Evolutionary conservation across 2,113 vertebrate species (phyloP).

Genomic region (Neotragus moschatus): DNA sequence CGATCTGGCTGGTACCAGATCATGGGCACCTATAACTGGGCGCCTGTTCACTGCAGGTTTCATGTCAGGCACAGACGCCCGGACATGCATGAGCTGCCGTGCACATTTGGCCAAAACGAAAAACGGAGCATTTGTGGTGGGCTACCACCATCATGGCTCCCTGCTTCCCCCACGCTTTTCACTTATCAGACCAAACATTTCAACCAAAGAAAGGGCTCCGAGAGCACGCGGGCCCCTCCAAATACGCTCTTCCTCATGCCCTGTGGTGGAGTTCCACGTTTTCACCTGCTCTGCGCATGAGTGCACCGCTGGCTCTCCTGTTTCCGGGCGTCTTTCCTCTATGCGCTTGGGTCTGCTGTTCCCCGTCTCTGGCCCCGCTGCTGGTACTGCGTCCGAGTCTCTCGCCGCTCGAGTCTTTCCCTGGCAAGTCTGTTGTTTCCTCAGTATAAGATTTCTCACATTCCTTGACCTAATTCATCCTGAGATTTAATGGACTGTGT

Average conservation of each 20-base stretch:
- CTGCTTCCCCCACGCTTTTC: neutral
- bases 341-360: too few relatives aligned
- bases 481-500: too few relatives aligned
- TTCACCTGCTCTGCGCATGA: neutral
- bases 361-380: neutral
- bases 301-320: rapidly evolving
- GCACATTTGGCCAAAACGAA: neutral
- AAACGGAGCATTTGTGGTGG: neutral
- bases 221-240: neutral
- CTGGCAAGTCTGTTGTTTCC: neutral
- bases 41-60: neutral
- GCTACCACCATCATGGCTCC: neutral
- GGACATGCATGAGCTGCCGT: rapidly evolving
- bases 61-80: neutral
- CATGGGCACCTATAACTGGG: neutral
- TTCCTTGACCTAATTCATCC: neutral
- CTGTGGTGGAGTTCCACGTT: neutral
- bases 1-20: neutral
- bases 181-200: neutral
- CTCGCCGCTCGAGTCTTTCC: neutral
- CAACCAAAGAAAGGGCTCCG: neutral
- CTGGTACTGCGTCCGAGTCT: neutral
- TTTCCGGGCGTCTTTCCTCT: neutral
- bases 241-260: rapidly evolving
- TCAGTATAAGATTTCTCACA: neutral